A percentile compares a stretch with the other conserved stretches of the same genome.
Conservation (phyloP, 2,797 vertebrate genomes). For the Falco berigora region DNA sequence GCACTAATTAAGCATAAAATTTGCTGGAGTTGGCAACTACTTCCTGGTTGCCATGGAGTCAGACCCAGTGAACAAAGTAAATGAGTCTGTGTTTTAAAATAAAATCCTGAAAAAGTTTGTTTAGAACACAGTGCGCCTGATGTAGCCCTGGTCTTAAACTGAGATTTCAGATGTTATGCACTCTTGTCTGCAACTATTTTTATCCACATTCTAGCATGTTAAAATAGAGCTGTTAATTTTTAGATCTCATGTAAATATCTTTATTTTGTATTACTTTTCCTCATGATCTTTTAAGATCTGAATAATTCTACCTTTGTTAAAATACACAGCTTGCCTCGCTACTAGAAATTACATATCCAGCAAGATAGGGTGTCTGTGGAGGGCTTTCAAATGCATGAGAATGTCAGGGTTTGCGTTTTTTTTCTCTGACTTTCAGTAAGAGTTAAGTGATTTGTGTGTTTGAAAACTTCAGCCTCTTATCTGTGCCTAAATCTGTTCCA, state of each 20-base stretch:
- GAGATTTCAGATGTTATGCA: neutral
- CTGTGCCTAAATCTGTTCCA: neutral
- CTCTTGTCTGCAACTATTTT: neutral
- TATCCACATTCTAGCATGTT: neutral
- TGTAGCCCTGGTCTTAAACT: neutral
- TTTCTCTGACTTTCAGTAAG: neutral
- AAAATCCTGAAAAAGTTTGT: neutral
- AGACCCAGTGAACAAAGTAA: neutral
- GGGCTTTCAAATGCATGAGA: neutral
- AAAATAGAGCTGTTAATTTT: neutral
- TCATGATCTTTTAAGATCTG: neutral
- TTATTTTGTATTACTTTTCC: neutral
- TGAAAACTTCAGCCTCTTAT: neutral
- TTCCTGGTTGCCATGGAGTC: neutral
- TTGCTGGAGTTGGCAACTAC: neutral
- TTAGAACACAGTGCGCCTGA: neutral
- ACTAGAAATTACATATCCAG: neutral
- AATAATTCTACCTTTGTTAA: neutral
- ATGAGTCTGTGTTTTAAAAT: neutral
- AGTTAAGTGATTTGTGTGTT: neutral
- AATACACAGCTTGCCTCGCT: neutral
- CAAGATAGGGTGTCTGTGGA: neutral
- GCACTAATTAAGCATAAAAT: neutral
- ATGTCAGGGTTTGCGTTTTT: rapidly evolving
- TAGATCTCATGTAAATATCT: neutral